phyloP scores from a whole-genome alignment of 2,888 invertebrate species.

The Tetragonisca angustula region DNA sequence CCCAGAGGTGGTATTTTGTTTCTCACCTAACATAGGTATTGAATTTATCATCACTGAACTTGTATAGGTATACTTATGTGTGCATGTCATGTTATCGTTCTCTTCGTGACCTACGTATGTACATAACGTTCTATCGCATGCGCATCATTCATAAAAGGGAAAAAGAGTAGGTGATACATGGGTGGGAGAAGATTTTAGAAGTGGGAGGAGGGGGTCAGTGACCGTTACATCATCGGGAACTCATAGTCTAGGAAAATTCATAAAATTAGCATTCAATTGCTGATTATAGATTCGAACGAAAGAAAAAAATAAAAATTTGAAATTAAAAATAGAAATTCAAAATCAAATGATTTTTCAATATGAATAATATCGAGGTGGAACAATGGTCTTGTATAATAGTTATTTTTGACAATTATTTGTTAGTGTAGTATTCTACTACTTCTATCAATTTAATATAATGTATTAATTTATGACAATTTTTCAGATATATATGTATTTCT shows the following conservation, averaged over 20 bases:
- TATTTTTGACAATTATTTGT: neutral
- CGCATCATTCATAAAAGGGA: constrained; percentile 66
- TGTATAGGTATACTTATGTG: constrained; percentile 11
- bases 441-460: neutral
- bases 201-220: constrained; percentile 81
- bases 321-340: neutral
- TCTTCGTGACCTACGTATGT: constrained; percentile 49
- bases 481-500: neutral
- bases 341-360: neutral
- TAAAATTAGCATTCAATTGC: constrained; percentile 67
- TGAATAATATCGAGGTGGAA: too few species aligned
- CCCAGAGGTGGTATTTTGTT: neutral
- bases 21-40: neutral
- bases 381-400: too few species aligned
- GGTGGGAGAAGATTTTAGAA: constrained; percentile 65
- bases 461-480: neutral
- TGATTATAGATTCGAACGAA: constrained; percentile 42
- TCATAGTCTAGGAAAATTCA: constrained; percentile 74
- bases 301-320: neutral
- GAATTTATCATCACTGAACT: constrained; percentile 11
- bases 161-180: constrained; percentile 64
- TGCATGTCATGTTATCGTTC: constrained; percentile 35
- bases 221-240: constrained; percentile 83
- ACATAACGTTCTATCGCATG: constrained; percentile 58
- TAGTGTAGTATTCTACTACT: neutral